Percentiles rank a stretch among this genome's conserved stretches.
These are phyloP conservation scores for Piezodorus guildinii DNA, from an alignment of 1,140 invertebrate genomes.

Conservation along the genomic window DNA sequence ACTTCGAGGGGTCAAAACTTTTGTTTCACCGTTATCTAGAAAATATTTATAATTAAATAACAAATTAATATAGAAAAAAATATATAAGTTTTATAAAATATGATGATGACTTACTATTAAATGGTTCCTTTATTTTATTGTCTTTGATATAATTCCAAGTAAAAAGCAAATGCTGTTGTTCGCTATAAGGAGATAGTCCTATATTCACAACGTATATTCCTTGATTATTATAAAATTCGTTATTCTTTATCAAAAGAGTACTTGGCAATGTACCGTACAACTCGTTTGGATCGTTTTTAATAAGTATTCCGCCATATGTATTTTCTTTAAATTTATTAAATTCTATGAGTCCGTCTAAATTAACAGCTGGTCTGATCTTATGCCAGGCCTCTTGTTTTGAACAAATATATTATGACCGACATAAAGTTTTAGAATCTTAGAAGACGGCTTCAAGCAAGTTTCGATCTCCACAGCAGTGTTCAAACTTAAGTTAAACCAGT, in stretches of 20 bases:
- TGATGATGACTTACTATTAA: constrained; percentile 39
- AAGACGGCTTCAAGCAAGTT: constrained; percentile 54
- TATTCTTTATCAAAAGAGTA: constrained; percentile 68
- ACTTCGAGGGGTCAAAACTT: constrained; percentile 69
- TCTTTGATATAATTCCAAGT: constrained; percentile 77
- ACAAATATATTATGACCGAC: constrained; percentile 78
- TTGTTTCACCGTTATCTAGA: constrained; percentile 32
- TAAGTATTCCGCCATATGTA: constrained; percentile 67
- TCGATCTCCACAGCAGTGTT: constrained; percentile 64
- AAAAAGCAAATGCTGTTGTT: constrained; percentile 66
- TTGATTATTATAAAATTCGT: constrained; percentile 75
- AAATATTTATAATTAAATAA: not conserved
- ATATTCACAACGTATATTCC: constrained; percentile 80
- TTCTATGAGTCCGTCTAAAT: constrained; percentile 64
- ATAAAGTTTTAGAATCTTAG: constrained; percentile 44
- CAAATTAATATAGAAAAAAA: not conserved
- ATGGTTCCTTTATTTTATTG: constrained; percentile 82
- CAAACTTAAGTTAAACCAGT: constrained; percentile 63
- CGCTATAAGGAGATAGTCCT: constrained; percentile 74
- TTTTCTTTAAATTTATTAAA: constrained; percentile 81
- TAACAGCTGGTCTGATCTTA: constrained; percentile 77
- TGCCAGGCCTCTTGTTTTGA: constrained; percentile 58
- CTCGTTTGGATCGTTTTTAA: constrained; percentile 70
- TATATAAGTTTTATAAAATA: not conserved
- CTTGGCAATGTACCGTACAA: constrained; percentile 56